Evolutionary conservation across 2,888 invertebrate genomes (phyloP), one percentile per base, ranked within the genome.

Genomic region (Nysson spinosus): DNA sequence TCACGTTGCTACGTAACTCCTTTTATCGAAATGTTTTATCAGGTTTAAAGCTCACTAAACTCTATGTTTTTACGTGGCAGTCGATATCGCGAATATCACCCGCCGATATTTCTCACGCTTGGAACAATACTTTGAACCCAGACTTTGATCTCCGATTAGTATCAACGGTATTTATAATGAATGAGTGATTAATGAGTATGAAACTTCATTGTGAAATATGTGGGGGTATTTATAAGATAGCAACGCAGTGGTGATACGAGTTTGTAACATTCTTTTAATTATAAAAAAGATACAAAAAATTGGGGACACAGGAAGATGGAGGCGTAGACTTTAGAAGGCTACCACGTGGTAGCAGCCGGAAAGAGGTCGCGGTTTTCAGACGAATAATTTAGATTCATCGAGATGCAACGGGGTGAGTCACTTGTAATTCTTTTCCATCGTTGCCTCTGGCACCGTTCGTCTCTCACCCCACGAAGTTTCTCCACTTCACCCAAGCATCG

Each of bases 341-440:
- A 16, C 40, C 35, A 14, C 35, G 57, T 47, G 69, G 69, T 51
- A 58, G 50, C 42, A 40, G 54, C n/a, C 20, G 51, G 34, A 61
- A 61, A 52, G 44, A 44, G 40, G 49, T 34, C 47, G 42, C 57
- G 50, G 17, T 11, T 65, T n/a, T 61, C 66, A 68, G 70, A 77
- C 76, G 83, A 84, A 85, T 85, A 84, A 86, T 85, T 83, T 81
- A 81, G 80, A 85, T 85, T 85, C 85, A 86, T 85, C 82, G 81
- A 69, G 80, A 83, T 82, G 83, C 83, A 84, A 72, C 75, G 69
- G 72, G 77, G 76, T 80, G 78, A 82, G 75, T 80, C 83, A 83
- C 84, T 86, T 85, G 85, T 84, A 84, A 86, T 86, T 86, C 85
- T 83, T 84, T 84, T 82, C 80, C 75, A 75, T 67, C 77, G 70